A percentile compares a stretch with the other conserved stretches of the same genome.
phyloP scores from a whole-genome alignment of 1,140 invertebrate genomes.

The Uloborus diversus region DNA sequence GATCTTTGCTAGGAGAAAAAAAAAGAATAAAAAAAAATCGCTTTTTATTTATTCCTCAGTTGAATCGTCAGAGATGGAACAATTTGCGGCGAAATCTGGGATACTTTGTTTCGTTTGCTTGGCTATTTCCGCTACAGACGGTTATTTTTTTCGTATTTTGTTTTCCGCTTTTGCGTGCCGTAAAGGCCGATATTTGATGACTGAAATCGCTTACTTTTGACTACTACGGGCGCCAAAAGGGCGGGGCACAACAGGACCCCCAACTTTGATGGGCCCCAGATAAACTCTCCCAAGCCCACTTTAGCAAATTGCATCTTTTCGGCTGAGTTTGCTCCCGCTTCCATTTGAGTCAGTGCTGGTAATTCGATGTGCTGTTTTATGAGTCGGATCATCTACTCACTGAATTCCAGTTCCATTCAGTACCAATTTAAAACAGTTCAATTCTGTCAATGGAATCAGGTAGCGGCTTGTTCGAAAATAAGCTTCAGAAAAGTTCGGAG shows the following conservation, averaged over 20 bases:
- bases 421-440: not conserved
- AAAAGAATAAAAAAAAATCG: constrained; percentile 6
- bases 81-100: constrained; percentile 50
- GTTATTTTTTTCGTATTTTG: constrained; percentile 16
- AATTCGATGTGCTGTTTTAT: not conserved
- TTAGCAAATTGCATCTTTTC: constrained; percentile 31
- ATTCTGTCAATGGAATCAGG: not conserved
- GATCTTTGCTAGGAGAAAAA: not conserved
- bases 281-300: constrained; percentile 2
- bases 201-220: constrained; percentile 21
- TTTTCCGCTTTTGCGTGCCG: not conserved
- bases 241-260: not conserved
- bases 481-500: no score
- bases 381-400: not conserved
- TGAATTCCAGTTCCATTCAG: constrained; percentile 7
- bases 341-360: not conserved
- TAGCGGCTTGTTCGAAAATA: no score
- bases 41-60: constrained; percentile 47
- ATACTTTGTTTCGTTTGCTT: constrained; percentile 49
- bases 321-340: not conserved
- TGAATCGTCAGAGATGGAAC: constrained; percentile 39
- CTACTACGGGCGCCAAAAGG: not conserved
- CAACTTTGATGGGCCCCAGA: constrained; percentile 6
- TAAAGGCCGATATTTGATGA: constrained; percentile 45
- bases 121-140: not conserved